These are phyloP conservation scores for Radopholus similis DNA, from an alignment of 1,140 invertebrate genomes.

Conservation along the genomic window DNA sequence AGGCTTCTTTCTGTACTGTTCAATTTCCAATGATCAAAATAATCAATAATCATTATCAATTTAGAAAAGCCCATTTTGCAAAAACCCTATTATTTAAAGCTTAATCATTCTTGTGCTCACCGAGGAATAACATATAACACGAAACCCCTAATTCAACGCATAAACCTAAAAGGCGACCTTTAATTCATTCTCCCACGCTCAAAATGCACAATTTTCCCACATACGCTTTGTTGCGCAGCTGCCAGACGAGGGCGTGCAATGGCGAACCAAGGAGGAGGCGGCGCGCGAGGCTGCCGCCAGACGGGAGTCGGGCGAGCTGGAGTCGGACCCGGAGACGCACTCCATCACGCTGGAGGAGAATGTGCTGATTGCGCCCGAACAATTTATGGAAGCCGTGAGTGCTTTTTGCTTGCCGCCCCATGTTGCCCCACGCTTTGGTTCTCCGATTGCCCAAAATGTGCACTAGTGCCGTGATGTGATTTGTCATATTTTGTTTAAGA, in stretches of 20 bases:
- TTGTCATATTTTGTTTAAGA: too few species aligned
- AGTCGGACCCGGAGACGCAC: slow-evolving; percentile 21
- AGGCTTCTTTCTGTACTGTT: too few species aligned
- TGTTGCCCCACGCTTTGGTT: background rate
- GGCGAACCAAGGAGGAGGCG: slow-evolving; percentile 45
- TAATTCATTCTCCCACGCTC: background rate
- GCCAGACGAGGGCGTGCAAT: slow-evolving; percentile 30
- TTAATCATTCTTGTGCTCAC: too few species aligned
- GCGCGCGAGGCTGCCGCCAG: slow-evolving; percentile 14
- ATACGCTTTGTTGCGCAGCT: slow-evolving; percentile 20
- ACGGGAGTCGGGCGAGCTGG: background rate
- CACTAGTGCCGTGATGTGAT: too few species aligned
- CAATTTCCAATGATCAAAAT: too few species aligned
- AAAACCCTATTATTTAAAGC: too few species aligned
- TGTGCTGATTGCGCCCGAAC: slow-evolving; percentile 42
- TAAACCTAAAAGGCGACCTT: too few species aligned
- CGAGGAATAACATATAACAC: too few species aligned
- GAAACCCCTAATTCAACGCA: too few species aligned
- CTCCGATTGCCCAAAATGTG: too few species aligned
- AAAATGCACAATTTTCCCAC: slow-evolving; percentile 18
- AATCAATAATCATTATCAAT: too few species aligned
- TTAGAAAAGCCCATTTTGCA: too few species aligned
- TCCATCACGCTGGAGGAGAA: slow-evolving; percentile 49
- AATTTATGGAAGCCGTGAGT: slow-evolving; percentile 49
- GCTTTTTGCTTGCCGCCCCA: background rate